phyloP scores from a whole-genome alignment of 2,797 vertebrate species.

The Chelon auratus region DNA sequence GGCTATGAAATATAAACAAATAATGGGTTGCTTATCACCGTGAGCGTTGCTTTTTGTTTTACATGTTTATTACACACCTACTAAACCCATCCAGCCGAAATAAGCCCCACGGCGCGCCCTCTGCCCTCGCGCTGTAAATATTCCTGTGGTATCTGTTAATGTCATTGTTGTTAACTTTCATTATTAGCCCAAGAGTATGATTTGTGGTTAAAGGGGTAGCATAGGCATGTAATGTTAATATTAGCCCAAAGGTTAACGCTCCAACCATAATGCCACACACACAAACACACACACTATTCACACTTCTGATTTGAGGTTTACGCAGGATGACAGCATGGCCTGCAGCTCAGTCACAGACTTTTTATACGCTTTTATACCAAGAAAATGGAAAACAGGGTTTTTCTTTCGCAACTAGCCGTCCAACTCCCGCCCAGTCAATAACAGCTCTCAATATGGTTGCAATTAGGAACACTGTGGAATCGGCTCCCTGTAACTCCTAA shows the following conservation, averaged over 20 bases:
- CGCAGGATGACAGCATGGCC: slow-evolving; percentile 81
- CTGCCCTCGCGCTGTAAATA: slow-evolving; percentile 77
- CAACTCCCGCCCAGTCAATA: slow-evolving; percentile 80
- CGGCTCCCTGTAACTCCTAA: slow-evolving; percentile 77
- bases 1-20: slow-evolving; percentile 42
- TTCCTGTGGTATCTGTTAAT: slow-evolving; percentile 81
- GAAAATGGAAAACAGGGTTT: slow-evolving; percentile 81
- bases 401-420: slow-evolving; percentile 63
- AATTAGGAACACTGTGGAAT: slow-evolving; percentile 78
- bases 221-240: slow-evolving; percentile 85
- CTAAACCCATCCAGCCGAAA: slow-evolving; percentile 65
- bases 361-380: slow-evolving; percentile 81
- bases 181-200: slow-evolving; percentile 82
- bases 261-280: slow-evolving; percentile 75
- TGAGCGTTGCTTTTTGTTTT: slow-evolving; percentile 55
- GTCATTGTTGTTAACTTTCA: slow-evolving; percentile 85
- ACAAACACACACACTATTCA: slow-evolving; percentile 71
- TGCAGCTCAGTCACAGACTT: slow-evolving; percentile 81
- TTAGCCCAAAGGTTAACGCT: slow-evolving; percentile 79
- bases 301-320: slow-evolving; percentile 83
- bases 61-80: slow-evolving; percentile 65
- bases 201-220: slow-evolving; percentile 81
- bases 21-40: slow-evolving; percentile 39
- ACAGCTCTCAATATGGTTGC: slow-evolving; percentile 79
- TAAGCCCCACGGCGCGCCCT: slow-evolving; percentile 57